Percentiles rank a stretch among this genome's conserved stretches.
phyloP scores from a whole-genome alignment of 2,888 invertebrate species.

The Brachypalpus laphriformis region DNA sequence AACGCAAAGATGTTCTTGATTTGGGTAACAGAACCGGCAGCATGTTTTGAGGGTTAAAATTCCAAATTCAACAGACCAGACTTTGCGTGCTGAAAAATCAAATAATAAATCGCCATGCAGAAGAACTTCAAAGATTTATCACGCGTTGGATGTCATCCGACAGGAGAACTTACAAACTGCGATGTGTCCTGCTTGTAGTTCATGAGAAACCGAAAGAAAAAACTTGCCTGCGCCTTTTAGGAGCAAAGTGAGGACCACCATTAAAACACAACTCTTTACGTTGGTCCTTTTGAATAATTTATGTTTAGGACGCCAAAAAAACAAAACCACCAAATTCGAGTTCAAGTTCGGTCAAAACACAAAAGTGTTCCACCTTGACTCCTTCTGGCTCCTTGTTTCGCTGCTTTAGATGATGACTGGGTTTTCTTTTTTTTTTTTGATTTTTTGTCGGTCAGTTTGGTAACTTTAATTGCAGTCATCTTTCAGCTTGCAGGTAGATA shows the following conservation, averaged over 20 bases:
- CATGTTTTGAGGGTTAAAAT: not conserved
- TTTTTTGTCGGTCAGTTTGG: not conserved
- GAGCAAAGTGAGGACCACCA: slow-evolving; percentile 20
- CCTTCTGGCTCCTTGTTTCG: not conserved
- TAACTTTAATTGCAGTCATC: slow-evolving; percentile 45
- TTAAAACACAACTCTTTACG: slow-evolving; percentile 11
- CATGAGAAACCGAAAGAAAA: not conserved
- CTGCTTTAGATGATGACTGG: not conserved
- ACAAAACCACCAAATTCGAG: slow-evolving; percentile 4
- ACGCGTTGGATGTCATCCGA: slow-evolving; percentile 41
- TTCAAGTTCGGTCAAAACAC: slow-evolving; percentile 43
- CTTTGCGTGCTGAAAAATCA: slow-evolving; percentile 11
- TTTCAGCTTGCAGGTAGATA: slow-evolving; percentile 46
- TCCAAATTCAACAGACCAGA: not conserved
- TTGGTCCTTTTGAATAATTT: slow-evolving; percentile 66
- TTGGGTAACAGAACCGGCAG: not conserved
- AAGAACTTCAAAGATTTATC: slow-evolving; percentile 41
- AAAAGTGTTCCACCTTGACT: slow-evolving; percentile 43
- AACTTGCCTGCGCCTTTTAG: not conserved
- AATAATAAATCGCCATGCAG: not conserved
- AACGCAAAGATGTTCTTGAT: not conserved
- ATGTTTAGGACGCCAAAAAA: slow-evolving; percentile 23
- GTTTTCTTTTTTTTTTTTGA: not conserved
- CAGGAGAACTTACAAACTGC: slow-evolving; percentile 9
- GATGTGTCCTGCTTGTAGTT: not conserved